Evolutionary conservation across 2,888 invertebrate species (phyloP).

Genomic region (Plemyria rubiginata): DNA sequence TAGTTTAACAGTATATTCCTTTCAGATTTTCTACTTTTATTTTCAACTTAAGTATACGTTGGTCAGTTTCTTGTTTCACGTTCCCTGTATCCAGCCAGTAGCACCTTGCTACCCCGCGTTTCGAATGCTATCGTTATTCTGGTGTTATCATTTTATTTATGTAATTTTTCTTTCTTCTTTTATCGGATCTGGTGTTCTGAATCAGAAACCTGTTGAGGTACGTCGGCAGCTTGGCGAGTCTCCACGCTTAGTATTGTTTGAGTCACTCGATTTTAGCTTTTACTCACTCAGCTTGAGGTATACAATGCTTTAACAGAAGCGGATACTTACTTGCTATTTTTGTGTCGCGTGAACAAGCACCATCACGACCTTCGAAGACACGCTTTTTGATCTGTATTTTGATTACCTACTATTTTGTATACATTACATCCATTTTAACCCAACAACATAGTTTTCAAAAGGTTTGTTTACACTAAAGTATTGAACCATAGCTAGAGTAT

Average conservation of each 20-base stretch:
- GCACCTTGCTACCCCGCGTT: slow-evolving; percentile 14
- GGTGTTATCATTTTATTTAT: slow-evolving; percentile 27
- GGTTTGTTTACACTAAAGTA: slow-evolving; percentile 16
- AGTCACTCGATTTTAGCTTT: slow-evolving; percentile 72
- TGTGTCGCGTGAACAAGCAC: slow-evolving; percentile 42
- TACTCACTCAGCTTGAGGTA: slow-evolving; percentile 62
- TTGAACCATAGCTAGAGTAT: slow-evolving; percentile 15
- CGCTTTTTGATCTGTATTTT: slow-evolving; percentile 40
- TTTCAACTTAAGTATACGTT: slow-evolving; percentile 32
- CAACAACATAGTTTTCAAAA: slow-evolving; percentile 15
- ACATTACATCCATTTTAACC: neutral
- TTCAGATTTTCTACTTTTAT: slow-evolving; percentile 31
- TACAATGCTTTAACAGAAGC: slow-evolving; percentile 57
- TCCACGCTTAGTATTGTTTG: slow-evolving; percentile 65
- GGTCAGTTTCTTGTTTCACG: slow-evolving; percentile 31
- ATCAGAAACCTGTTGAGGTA: slow-evolving; percentile 83
- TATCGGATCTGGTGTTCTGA: slow-evolving; percentile 76
- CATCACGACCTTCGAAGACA: slow-evolving; percentile 38
- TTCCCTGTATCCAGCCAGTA: slow-evolving; percentile 28
- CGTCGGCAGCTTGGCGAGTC: slow-evolving; percentile 74
- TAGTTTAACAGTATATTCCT: slow-evolving; percentile 18
- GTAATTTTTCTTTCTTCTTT: slow-evolving; percentile 68
- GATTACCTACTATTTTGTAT: slow-evolving; percentile 4
- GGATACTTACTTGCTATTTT: slow-evolving; percentile 26
- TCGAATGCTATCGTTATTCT: slow-evolving; percentile 2